Evolutionary conservation across 2,797 vertebrate genomes (phyloP).

Genomic region (Eremophila alpestris): DNA sequence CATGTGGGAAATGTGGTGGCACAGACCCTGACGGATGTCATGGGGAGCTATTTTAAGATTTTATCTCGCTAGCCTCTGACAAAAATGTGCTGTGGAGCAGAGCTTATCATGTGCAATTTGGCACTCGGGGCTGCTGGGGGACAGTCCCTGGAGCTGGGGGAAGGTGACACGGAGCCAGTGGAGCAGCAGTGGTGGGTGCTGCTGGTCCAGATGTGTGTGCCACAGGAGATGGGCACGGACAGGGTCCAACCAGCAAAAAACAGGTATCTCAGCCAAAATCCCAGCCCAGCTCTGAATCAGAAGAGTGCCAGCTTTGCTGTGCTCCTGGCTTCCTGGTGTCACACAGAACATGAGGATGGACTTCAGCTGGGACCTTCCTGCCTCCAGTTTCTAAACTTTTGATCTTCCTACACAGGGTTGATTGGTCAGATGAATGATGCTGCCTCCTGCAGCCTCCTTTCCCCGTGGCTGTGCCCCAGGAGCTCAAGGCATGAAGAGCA

Average conservation of each 20-base stretch:
- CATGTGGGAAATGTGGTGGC: not conserved
- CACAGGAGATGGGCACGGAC: not conserved
- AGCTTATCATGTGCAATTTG: not conserved
- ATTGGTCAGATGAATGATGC: not conserved
- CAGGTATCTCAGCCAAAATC: not conserved
- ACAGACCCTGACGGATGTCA: not conserved
- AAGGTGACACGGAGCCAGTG: accelerated
- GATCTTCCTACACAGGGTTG: not conserved
- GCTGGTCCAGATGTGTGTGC: accelerated
- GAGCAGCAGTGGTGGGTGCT: not conserved
- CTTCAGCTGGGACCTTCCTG: not conserved
- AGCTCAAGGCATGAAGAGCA: not conserved
- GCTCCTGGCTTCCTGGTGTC: not conserved
- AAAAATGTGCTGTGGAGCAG: constrained; percentile 31
- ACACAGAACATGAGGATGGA: not conserved
- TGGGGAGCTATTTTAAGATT: constrained; percentile 33
- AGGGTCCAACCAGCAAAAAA: not conserved
- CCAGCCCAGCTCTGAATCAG: not conserved
- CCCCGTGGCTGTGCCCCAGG: not conserved
- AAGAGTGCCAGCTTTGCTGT: not conserved
- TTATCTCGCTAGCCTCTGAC: constrained; percentile 41
- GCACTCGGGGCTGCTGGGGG: accelerated
- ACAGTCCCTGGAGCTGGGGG: not conserved
- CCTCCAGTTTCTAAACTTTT: not conserved
- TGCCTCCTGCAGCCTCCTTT: not conserved